A percentile compares a stretch with the other conserved stretches of the same genome.
Conservation (phyloP, 1,140 invertebrate genomes). For the Tigriopus japonicus region DNA sequence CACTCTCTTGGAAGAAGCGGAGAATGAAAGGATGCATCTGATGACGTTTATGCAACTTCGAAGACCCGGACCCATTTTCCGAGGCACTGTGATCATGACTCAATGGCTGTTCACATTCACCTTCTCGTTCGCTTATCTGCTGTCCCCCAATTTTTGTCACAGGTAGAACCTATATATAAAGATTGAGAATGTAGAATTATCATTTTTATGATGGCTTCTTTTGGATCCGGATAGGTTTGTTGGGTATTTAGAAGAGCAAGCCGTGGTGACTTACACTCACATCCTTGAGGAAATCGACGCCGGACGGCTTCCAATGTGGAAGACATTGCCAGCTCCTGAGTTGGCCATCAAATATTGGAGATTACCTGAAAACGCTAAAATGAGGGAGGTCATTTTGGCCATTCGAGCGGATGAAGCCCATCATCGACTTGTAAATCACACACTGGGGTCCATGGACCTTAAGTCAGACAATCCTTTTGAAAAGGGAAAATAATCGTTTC, state of each 20-base stretch:
- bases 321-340: conserved; percentile 22
- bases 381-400: conserved; percentile 15
- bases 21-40: conserved; percentile 31
- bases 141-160: conserved; percentile 27
- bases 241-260: conserved; percentile 30
- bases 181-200: neutral
- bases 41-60: conserved; percentile 26
- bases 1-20: conserved; percentile 29
- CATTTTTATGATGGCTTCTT: neutral
- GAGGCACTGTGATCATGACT: conserved; percentile 21
- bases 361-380: conserved; percentile 18
- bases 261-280: conserved; percentile 28
- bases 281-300: conserved; percentile 23
- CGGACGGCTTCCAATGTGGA: conserved; percentile 21
- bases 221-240: conserved; percentile 22
- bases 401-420: conserved; percentile 8
- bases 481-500: neutral
- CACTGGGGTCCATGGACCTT: neutral
- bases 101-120: conserved; percentile 27
- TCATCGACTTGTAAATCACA: conserved; percentile 5
- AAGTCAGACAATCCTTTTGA: neutral
- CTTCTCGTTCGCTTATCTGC: conserved; percentile 25
- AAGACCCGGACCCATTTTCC: conserved; percentile 24
- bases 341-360: conserved; percentile 27
- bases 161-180: neutral